phyloP scores from a whole-genome alignment of 2,113 vertebrate genomes.

The Podarcis muralis region DNA sequence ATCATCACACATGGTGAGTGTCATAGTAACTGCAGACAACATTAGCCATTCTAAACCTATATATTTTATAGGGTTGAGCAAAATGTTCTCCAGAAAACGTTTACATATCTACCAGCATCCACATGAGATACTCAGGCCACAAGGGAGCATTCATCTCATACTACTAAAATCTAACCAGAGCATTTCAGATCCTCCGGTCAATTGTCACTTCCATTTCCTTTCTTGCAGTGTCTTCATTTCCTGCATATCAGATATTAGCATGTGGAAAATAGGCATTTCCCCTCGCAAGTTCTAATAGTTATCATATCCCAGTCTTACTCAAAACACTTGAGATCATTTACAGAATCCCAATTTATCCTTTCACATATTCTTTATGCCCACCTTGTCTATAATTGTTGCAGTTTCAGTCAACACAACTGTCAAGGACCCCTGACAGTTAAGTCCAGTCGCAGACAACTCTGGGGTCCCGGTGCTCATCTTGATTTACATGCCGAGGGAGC shows the following conservation, averaged over 20 bases:
- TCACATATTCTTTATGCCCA: neutral
- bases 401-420: neutral
- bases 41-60: neutral
- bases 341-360: neutral
- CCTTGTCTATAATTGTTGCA: neutral
- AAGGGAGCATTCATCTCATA: neutral
- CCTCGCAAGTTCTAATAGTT: neutral
- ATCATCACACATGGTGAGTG: neutral
- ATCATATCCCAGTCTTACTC: neutral
- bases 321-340: neutral
- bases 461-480: no score
- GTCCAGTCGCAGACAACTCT: no score
- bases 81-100: neutral
- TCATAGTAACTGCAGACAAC: neutral
- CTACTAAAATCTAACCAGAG: neutral
- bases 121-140: neutral
- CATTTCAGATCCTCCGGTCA: neutral
- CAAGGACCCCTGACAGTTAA: no score
- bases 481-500: no score
- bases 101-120: neutral
- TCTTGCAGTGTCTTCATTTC: neutral
- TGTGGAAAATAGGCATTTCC: neutral
- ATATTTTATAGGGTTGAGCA: neutral
- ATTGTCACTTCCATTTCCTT: neutral
- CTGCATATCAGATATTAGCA: neutral